Conservation (phyloP, 2,113 vertebrate genomes). For the Psittacus erithacus region DNA sequence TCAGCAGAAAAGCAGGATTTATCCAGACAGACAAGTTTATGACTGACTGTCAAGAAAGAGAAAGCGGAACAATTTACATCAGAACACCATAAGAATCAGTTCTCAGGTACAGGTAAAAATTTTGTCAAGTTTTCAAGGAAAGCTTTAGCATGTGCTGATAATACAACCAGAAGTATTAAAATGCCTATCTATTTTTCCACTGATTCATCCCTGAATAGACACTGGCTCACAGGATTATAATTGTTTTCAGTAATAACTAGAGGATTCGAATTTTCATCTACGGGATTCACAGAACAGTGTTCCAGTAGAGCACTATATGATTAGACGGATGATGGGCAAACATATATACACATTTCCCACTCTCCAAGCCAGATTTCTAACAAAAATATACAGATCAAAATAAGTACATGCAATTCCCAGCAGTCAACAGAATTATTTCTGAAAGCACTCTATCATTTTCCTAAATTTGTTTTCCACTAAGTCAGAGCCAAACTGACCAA, state of each 20-base stretch:
- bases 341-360: background rate
- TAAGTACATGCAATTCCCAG: background rate
- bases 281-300: background rate
- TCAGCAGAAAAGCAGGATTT: background rate
- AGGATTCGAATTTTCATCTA: background rate
- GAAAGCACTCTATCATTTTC: slow-evolving; percentile 1
- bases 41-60: background rate
- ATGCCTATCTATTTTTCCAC: background rate
- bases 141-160: background rate
- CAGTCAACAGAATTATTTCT: background rate
- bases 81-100: background rate
- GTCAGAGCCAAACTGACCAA: slow-evolving; percentile 9
- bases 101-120: background rate
- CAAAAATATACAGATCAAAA: background rate
- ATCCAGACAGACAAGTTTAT: background rate
- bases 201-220: background rate
- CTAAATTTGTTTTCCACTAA: slow-evolving; percentile 8
- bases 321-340: background rate
- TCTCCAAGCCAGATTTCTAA: background rate
- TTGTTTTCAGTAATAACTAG: background rate
- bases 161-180: background rate
- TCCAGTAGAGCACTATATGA: background rate
- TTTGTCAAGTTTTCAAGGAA: background rate
- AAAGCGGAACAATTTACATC: background rate
- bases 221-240: background rate